Conservation (phyloP, 2,113 vertebrate genomes). For the Strigops habroptila region DNA sequence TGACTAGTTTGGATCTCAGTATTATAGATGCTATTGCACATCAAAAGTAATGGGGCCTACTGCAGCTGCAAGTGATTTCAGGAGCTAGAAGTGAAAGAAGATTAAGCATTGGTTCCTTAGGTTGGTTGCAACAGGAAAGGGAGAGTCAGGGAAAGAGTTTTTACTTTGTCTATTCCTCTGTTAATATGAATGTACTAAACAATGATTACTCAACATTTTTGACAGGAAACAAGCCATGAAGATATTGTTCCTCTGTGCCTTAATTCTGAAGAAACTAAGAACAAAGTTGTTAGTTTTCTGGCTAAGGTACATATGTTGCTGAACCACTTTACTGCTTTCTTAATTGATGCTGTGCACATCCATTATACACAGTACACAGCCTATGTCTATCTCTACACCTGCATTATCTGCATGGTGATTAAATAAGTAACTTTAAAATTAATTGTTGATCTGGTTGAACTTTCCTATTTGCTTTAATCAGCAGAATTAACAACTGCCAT, state of each 20-base stretch:
- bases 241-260: slow-evolving; percentile 88
- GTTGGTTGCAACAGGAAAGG: not conserved
- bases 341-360: not conserved
- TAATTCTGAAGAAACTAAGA: slow-evolving; percentile 82
- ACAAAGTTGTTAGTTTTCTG: slow-evolving; percentile 86
- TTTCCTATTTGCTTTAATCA: not conserved
- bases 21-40: not conserved
- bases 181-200: not conserved
- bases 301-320: slow-evolving; percentile 85
- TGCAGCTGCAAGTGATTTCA: not conserved
- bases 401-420: not conserved
- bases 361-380: not conserved
- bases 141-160: not conserved
- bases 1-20: not conserved
- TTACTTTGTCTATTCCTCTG: not conserved
- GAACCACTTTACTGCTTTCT: not conserved
- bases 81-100: not conserved
- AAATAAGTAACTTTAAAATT: not conserved
- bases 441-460: not conserved
- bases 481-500: not conserved
- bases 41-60: not conserved
- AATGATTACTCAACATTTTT: not conserved
- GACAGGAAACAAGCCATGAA: slow-evolving; percentile 89
- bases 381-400: not conserved
- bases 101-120: not conserved